Percentiles rank a stretch among this genome's conserved stretches.
phyloP scores from a whole-genome alignment of 2,113 vertebrate genomes.

The Hiodon alosoides region DNA sequence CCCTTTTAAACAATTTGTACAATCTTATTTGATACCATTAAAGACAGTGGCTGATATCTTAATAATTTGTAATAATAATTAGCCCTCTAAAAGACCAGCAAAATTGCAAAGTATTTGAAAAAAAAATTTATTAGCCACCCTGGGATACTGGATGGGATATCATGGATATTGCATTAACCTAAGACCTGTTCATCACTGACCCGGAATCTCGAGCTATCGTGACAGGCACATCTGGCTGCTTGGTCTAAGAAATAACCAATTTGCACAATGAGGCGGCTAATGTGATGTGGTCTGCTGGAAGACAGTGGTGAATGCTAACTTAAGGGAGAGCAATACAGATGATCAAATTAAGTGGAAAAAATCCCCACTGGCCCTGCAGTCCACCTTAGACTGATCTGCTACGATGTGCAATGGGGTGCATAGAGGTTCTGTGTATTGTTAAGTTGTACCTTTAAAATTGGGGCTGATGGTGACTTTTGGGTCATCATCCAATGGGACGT shows the following conservation, averaged over 20 bases:
- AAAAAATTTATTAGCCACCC: not conserved
- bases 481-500: too few species aligned
- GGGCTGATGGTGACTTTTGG: not conserved
- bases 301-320: not conserved
- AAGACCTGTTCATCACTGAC: slow-evolving; percentile 4
- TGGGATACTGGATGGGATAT: not conserved
- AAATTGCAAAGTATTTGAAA: not conserved
- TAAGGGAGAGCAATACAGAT: not conserved
- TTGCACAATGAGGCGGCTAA: slow-evolving; percentile 3
- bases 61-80: not conserved
- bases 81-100: not conserved
- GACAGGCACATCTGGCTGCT: slow-evolving; percentile 16
- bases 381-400: not conserved
- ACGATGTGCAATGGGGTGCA: not conserved
- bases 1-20: too few species aligned
- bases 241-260: slow-evolving; percentile 10
- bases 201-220: not conserved
- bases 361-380: not conserved
- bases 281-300: not conserved
- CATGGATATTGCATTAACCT: slow-evolving; percentile 13
- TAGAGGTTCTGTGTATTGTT: not conserved
- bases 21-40: too few species aligned
- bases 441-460: not conserved
- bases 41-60: too few species aligned
- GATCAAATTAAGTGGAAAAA: not conserved